These are phyloP conservation scores for Ornithorhynchus anatinus DNA, from an alignment of 2,113 vertebrate genomes.

Conservation along the genomic window DNA sequence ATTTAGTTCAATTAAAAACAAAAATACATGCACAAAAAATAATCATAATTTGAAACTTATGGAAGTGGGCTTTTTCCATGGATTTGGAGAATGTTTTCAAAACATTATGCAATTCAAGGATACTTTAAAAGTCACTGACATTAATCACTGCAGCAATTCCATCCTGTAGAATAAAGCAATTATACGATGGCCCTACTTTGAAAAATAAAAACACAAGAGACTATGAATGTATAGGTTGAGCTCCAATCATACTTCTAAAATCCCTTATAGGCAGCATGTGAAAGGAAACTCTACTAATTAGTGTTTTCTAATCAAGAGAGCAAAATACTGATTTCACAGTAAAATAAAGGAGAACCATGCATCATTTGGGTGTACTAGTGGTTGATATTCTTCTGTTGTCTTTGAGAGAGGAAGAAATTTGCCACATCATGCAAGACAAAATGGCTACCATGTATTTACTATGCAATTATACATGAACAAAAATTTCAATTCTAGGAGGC, in stretches of 20 bases:
- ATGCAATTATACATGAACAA: too few relatives aligned
- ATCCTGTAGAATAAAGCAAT: not conserved
- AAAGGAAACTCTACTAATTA: not conserved
- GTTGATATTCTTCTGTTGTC: not conserved
- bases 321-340: conserved; percentile 1
- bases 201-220: conserved; percentile 24
- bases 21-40: not conserved
- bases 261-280: not conserved
- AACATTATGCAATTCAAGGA: conserved; percentile 8
- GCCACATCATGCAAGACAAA: too few relatives aligned
- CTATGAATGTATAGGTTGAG: not conserved
- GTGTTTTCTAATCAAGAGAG: not conserved
- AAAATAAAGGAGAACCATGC: not conserved
- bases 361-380: not conserved
- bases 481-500: too few relatives aligned
- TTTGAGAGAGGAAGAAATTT: not conserved
- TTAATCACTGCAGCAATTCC: not conserved
- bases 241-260: not conserved
- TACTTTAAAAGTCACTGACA: not conserved
- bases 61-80: not conserved
- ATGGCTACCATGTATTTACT: too few relatives aligned
- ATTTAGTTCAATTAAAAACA: conserved; percentile 6
- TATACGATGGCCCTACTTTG: not conserved
- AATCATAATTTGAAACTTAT: not conserved
- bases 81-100: not conserved